phyloP scores from a whole-genome alignment of 2,888 invertebrate species.

The Agrenia bidenticulata region DNA sequence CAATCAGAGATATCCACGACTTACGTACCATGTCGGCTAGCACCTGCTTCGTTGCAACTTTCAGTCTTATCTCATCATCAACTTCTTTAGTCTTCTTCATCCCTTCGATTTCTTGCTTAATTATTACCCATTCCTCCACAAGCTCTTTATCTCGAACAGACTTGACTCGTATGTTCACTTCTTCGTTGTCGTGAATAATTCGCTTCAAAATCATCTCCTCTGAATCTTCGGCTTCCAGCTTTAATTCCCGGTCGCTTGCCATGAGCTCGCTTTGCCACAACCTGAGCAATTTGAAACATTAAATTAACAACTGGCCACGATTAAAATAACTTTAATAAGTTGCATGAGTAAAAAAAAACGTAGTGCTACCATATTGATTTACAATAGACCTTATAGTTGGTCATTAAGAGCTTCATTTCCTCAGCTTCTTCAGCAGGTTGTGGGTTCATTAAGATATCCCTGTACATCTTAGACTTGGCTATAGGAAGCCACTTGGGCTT shows the following conservation, averaged over 20 bases:
- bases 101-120: slow-evolving; percentile 15
- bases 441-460: not conserved
- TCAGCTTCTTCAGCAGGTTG: not conserved
- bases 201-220: slow-evolving; percentile 17
- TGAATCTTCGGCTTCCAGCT: not conserved
- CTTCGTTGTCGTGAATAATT: slow-evolving; percentile 23
- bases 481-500: slow-evolving; percentile 4
- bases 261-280: not conserved
- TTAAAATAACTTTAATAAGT: too few species aligned
- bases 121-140: slow-evolving; percentile 25
- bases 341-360: too few species aligned
- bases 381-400: not conserved
- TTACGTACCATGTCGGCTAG: slow-evolving; percentile 29
- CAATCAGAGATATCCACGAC: too few species aligned
- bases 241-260: not conserved
- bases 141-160: slow-evolving; percentile 18
- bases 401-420: not conserved
- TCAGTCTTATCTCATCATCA: slow-evolving; percentile 22
- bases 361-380: slow-evolving; percentile 15
- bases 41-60: slow-evolving; percentile 26
- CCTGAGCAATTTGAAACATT: too few species aligned
- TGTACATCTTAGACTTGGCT: slow-evolving; percentile 4
- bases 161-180: slow-evolving; percentile 22
- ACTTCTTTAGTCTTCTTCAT: slow-evolving; percentile 12
- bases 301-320: too few species aligned